Conservation (phyloP, 53 echinoderm and acorn worm species). For the Zoroaster sp. region DNA sequence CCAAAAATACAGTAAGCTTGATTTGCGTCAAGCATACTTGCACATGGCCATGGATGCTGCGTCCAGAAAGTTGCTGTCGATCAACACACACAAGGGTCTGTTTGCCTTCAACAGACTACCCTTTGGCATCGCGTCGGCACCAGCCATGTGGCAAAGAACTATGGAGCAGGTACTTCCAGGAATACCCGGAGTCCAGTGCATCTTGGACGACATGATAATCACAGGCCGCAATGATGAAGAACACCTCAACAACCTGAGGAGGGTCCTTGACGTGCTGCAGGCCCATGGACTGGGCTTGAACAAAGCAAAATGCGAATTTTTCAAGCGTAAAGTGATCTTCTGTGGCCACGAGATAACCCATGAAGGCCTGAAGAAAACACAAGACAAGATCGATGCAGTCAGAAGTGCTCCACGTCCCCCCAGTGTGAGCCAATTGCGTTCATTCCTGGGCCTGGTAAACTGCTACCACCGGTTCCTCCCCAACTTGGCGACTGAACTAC, state of each 20-base stretch:
- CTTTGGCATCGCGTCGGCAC: constrained; percentile 45
- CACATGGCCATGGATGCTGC: constrained; percentile 9
- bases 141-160: too few species aligned
- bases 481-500: constrained; percentile 33
- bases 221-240: constrained; percentile 61
- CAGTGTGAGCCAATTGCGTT: not conserved
- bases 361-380: constrained; percentile 1
- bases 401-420: constrained; percentile 8
- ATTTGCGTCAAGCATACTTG: constrained; percentile 29
- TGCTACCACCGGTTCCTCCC: constrained; percentile 54
- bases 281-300: constrained; percentile 21
- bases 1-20: not conserved
- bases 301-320: not conserved
- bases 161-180: too few species aligned
- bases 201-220: constrained; percentile 70
- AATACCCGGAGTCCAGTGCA: constrained; percentile 24
- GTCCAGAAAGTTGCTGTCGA: constrained; percentile 21
- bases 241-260: constrained; percentile 55
- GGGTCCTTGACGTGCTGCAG: constrained; percentile 4
- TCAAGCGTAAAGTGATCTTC: not conserved
- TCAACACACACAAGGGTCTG: constrained; percentile 22
- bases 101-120: not conserved
- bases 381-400: constrained; percentile 16
- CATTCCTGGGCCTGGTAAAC: constrained; percentile 41
- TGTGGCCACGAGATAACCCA: not conserved